Conservation (phyloP, 2,797 vertebrate genomes). For the Parambassis ranga region DNA sequence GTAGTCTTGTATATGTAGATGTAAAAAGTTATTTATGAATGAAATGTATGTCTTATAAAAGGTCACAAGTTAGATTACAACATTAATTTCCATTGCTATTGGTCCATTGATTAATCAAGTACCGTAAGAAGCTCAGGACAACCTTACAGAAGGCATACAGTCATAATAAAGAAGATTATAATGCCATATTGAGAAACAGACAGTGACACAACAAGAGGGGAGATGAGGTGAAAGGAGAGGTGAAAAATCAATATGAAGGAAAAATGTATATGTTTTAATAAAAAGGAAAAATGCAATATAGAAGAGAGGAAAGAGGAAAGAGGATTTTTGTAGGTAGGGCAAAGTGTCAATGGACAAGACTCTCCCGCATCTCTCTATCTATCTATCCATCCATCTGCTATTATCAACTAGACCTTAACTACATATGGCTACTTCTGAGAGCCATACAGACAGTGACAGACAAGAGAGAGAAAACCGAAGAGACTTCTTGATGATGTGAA, state of each 20-base stretch:
- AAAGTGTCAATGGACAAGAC: not conserved
- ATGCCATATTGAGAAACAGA: not conserved
- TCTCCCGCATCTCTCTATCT: not conserved
- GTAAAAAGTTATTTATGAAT: too few species aligned
- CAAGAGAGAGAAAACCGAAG: not conserved
- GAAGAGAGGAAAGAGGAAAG: not conserved
- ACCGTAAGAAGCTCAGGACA: too few species aligned
- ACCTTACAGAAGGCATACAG: too few species aligned
- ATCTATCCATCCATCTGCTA: too few species aligned
- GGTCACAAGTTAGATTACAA: too few species aligned
- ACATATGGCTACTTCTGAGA: constrained; percentile 5
- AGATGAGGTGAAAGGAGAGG: not conserved
- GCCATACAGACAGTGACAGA: not conserved
- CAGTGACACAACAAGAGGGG: not conserved
- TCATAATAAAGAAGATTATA: not conserved
- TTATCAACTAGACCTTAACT: not conserved
- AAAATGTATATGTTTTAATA: not conserved
- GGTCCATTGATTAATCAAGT: too few species aligned
- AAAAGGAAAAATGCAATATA: too few species aligned
- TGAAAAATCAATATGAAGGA: not conserved
- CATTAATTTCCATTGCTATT: too few species aligned
- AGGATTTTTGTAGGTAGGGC: not conserved
- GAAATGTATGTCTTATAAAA: too few species aligned
- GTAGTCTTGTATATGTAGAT: too few species aligned
- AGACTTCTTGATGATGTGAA: constrained; percentile 15